phyloP scores from a whole-genome alignment of 1,140 invertebrate genomes.

The Teleopsis dalmanni region DNA sequence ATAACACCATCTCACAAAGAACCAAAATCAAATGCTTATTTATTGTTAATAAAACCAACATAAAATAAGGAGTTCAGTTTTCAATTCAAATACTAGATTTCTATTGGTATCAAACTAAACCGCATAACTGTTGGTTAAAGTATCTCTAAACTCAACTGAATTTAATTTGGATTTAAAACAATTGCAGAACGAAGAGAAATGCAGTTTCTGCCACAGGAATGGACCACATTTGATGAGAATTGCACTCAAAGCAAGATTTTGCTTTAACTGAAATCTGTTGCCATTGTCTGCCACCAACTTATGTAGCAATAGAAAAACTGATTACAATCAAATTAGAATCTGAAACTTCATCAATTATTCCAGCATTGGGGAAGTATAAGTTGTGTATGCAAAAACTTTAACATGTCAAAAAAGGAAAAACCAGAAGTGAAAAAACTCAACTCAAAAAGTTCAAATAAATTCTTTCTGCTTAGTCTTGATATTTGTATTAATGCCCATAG shows the following conservation, averaged over 20 bases:
- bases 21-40: too few species aligned
- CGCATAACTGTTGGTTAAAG: neutral
- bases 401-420: neutral
- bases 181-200: neutral
- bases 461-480: neutral
- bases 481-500: too few species aligned
- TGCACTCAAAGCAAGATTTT: too few species aligned
- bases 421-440: neutral
- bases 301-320: conserved; percentile 12
- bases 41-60: too few species aligned
- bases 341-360: conserved; percentile 14
- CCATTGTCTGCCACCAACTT: conserved; percentile 12
- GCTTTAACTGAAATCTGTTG: too few species aligned
- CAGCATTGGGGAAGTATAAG: conserved; percentile 4
- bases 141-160: neutral
- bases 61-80: too few species aligned
- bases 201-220: neutral
- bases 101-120: too few species aligned
- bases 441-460: neutral
- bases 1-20: too few species aligned
- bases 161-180: neutral
- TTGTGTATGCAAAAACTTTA: neutral
- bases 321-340: conserved; percentile 15
- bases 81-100: too few species aligned
- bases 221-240: neutral